These are phyloP conservation scores for Salticus scenicus DNA, from an alignment of 2,888 invertebrate species.

Conservation along the genomic window DNA sequence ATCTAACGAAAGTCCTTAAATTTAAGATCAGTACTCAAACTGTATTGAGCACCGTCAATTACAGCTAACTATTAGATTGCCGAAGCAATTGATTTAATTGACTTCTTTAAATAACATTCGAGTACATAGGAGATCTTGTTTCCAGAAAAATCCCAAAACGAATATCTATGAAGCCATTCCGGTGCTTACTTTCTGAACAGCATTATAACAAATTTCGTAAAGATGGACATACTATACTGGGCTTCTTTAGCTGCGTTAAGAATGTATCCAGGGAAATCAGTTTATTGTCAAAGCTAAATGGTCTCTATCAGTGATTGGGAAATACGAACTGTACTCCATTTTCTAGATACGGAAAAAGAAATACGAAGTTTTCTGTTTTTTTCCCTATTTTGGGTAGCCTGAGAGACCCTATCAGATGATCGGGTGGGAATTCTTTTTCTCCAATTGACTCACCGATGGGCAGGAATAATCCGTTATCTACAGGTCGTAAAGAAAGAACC, in stretches of 20 bases:
- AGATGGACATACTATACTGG: neutral
- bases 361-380: conserved; percentile 9
- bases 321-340: conserved; percentile 10
- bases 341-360: conserved; percentile 1
- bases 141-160: neutral
- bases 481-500: neutral
- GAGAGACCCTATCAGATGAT: conserved; percentile 9
- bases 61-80: neutral
- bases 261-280: neutral
- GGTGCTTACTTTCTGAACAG: neutral
- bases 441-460: conserved; percentile 6
- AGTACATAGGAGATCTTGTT: neutral
- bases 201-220: neutral
- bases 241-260: neutral
- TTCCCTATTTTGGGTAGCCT: neutral
- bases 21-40: neutral
- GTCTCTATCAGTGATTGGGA: conserved; percentile 15
- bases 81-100: conserved; percentile 2
- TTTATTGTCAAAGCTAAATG: conserved; percentile 14
- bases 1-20: neutral
- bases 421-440: conserved; percentile 12
- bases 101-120: neutral
- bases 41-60: neutral
- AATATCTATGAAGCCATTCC: neutral
- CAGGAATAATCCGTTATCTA: neutral